Percentiles rank a stretch among this genome's conserved stretches.
Evolutionary conservation across 2,888 invertebrate species (phyloP).

Genomic region (Nesidiocoris tenuis): DNA sequence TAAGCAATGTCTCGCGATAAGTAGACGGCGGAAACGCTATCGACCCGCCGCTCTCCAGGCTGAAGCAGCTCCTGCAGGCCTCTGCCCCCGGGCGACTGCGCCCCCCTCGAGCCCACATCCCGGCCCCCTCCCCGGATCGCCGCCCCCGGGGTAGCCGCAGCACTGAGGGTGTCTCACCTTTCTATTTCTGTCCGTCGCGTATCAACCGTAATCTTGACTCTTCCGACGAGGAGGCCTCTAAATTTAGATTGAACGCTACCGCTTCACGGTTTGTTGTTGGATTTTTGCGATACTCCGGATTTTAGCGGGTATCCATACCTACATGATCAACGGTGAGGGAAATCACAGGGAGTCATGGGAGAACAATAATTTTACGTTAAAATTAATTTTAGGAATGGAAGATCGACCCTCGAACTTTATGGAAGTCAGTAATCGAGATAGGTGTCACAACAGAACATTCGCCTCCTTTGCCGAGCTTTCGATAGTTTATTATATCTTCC

Average conservation of each 20-base stretch:
- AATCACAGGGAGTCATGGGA: too few relatives aligned
- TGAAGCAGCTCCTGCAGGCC: background rate
- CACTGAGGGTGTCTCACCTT: background rate
- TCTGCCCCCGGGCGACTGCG: background rate
- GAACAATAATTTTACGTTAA: too few relatives aligned
- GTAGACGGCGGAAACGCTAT: background rate
- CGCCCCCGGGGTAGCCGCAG: background rate
- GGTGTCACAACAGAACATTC: too few relatives aligned
- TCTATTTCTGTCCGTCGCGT: background rate
- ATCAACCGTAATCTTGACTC: background rate
- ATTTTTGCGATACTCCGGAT: too few relatives aligned
- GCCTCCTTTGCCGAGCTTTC: too few relatives aligned
- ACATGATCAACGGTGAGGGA: too few relatives aligned
- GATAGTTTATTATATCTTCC: too few relatives aligned
- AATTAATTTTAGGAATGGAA: too few relatives aligned
- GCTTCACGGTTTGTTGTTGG: too few relatives aligned
- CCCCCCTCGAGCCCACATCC: background rate
- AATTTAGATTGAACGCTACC: background rate
- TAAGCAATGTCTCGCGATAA: background rate
- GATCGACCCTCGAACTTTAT: too few relatives aligned
- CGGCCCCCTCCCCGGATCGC: background rate
- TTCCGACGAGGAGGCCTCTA: background rate
- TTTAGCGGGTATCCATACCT: too few relatives aligned
- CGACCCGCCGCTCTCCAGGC: background rate
- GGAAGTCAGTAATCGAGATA: too few relatives aligned